Base-by-base conservation (phyloP, 2,888 invertebrate species). In the Muschampia plurimacula region DNA sequence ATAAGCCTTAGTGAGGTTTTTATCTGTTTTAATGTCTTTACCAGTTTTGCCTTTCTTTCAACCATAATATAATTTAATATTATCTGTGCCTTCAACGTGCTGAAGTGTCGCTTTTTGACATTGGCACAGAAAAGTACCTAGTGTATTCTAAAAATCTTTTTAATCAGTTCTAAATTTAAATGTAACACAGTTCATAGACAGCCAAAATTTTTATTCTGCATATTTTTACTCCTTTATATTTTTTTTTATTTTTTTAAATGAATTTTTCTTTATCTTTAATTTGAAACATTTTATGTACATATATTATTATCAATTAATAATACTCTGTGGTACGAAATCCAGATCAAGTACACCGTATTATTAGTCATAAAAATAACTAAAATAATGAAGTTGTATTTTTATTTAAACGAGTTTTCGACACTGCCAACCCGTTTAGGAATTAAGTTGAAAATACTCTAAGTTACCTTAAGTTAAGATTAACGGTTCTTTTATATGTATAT, bases 1-100 rank as follows among this genome's bases (percentile, higher is more conserved):
- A 67, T 84, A 87, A 88, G 87, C 86, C 86, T 85, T 87, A 86
- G 86, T 85, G 82, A 84, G 85, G 84, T 81, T 32, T 59, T 9
- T 12, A 5, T n/a, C 28, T 36, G 4, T n/a, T 10, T 22, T 15
- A 3, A 55, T 5, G 22, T 6, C n/a, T 15, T 55, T 57, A 57
- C 28, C 55, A 57, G 55, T 28, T 55, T 55, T 22, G 52, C 15
- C 10, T 49, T n/a, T 49, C 4, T 57, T 28, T 57, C 7, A 41
- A 41, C 41, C 9, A 49, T 49, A 49, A 10, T 49, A 49, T 41
- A 41, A 41, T 9, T 41, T 22, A 22, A 22, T 22, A 22, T 22
- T 44, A 44, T 44, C 44, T 44, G 44, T 44, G 44, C 12, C 44
- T 41, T 41, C 7, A 7, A 9, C 3, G 44, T 12, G 9, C 2